A percentile compares a stretch with the other conserved stretches of the same genome.
Evolutionary conservation across 2,888 invertebrate genomes (phyloP).

Genomic region (Xestia xanthographa): DNA sequence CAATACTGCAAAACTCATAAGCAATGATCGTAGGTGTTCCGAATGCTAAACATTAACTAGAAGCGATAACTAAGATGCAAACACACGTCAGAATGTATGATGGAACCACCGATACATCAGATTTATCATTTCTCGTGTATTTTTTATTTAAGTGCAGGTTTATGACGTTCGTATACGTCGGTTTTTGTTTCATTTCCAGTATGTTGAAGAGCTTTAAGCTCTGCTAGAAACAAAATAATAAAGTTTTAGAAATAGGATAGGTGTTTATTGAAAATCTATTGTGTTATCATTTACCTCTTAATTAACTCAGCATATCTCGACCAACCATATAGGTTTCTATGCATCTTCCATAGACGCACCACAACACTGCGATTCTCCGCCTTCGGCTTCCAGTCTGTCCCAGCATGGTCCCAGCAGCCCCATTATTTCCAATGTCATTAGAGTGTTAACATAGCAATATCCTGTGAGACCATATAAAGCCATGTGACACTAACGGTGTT

Average conservation of each 20-base stretch:
- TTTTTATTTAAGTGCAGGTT: slow-evolving; percentile 52
- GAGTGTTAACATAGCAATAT: neutral
- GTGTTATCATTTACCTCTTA: neutral
- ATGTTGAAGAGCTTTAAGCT: slow-evolving; percentile 11
- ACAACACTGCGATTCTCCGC: no score
- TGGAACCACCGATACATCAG: slow-evolving; percentile 33
- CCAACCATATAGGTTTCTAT: neutral
- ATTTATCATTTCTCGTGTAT: slow-evolving; percentile 39
- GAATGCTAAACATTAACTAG: slow-evolving; percentile 54
- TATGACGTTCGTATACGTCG: slow-evolving; percentile 17
- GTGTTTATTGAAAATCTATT: neutral
- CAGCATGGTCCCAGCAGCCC: neutral
- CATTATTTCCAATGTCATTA: neutral
- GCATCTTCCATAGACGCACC: neutral
- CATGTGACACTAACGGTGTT: no score
- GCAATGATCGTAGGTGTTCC: slow-evolving; percentile 35
- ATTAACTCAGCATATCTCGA: neutral
- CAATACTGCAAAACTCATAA: slow-evolving; percentile 19
- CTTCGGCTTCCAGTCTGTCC: neutral
- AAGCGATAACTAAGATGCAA: slow-evolving; percentile 47
- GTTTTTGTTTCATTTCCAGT: slow-evolving; percentile 27
- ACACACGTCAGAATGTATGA: slow-evolving; percentile 59
- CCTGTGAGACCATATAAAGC: neutral
- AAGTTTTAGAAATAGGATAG: slow-evolving; percentile 22
- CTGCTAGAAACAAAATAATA: slow-evolving; percentile 14